Percentiles rank a stretch among this genome's conserved stretches.
Evolutionary conservation across 2,113 vertebrate genomes (phyloP).

Genomic region (Podarcis raffonei): DNA sequence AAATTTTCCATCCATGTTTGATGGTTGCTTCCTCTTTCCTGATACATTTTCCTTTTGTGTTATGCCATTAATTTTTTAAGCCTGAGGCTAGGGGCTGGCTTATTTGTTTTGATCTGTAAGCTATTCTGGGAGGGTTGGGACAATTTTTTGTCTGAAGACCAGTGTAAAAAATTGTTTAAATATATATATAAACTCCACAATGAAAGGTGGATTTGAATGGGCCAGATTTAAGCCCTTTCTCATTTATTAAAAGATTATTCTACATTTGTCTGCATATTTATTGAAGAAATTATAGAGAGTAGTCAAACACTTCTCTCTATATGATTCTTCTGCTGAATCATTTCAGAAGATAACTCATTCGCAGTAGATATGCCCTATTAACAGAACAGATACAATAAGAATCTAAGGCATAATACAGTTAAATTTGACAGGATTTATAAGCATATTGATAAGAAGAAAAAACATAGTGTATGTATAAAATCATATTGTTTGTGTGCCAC

Average conservation of each 20-base stretch:
- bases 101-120: too few species aligned
- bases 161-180: too few species aligned
- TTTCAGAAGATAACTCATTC: not conserved
- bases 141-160: too few species aligned
- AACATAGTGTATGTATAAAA: too few species aligned
- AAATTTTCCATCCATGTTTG: too few species aligned
- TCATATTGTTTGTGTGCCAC: too few species aligned
- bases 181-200: not conserved
- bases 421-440: too few species aligned
- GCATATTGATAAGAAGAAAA: too few species aligned
- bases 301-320: conserved; percentile 11
- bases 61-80: not conserved
- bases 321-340: not conserved
- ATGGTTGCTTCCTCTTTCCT: too few species aligned
- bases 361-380: not conserved
- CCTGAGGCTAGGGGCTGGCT: too few species aligned
- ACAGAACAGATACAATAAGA: not conserved
- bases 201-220: not conserved
- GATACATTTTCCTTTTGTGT: not conserved
- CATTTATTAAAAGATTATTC: not conserved
- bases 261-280: not conserved
- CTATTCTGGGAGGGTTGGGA: not conserved
- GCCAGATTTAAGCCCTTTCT: not conserved
- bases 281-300: conserved; percentile 1
- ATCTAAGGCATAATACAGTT: too few species aligned